These are phyloP conservation scores for Syrmaticus mikado DNA, from an alignment of 2,113 vertebrate genomes.

Conservation along the genomic window DNA sequence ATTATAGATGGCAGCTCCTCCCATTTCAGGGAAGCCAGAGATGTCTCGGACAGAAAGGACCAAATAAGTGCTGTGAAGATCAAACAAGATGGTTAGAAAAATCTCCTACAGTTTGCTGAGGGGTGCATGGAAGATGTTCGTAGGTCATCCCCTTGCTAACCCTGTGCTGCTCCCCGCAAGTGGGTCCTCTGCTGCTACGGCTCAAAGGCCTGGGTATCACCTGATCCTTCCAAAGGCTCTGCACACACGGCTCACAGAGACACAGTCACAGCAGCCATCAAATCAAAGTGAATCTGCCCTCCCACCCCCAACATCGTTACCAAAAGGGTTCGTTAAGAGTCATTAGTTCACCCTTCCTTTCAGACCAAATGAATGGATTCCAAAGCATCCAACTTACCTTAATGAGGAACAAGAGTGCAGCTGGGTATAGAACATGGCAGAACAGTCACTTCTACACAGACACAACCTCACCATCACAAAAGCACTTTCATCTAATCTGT, in stretches of 20 bases:
- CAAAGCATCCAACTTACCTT: slow-evolving; percentile 75
- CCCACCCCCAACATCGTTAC: background rate
- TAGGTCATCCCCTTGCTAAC: background rate
- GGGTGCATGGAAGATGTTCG: background rate
- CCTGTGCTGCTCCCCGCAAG: background rate
- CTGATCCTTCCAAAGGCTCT: background rate
- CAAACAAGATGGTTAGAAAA: background rate
- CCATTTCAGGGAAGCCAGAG: slow-evolving; percentile 13
- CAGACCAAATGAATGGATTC: slow-evolving; percentile 63
- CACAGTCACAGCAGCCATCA: slow-evolving; percentile 25
- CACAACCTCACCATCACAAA: slow-evolving; percentile 70
- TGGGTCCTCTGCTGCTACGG: background rate
- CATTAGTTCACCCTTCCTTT: slow-evolving; percentile 67
- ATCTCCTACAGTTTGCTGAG: background rate
- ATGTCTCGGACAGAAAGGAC: background rate
- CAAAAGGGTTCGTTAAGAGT: slow-evolving; percentile 35
- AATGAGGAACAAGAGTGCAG: slow-evolving; percentile 72
- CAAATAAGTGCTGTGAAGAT: background rate
- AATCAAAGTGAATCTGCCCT: slow-evolving; percentile 16
- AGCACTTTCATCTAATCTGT: slow-evolving; percentile 70
- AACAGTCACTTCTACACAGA: slow-evolving; percentile 70
- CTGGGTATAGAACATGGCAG: slow-evolving; percentile 70
- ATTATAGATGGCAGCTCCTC: background rate
- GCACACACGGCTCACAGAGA: background rate
- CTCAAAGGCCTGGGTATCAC: background rate